These are phyloP conservation scores for Anarhynchus alexandrinus DNA, from an alignment of 2,113 vertebrate species.

Conservation along the genomic window DNA sequence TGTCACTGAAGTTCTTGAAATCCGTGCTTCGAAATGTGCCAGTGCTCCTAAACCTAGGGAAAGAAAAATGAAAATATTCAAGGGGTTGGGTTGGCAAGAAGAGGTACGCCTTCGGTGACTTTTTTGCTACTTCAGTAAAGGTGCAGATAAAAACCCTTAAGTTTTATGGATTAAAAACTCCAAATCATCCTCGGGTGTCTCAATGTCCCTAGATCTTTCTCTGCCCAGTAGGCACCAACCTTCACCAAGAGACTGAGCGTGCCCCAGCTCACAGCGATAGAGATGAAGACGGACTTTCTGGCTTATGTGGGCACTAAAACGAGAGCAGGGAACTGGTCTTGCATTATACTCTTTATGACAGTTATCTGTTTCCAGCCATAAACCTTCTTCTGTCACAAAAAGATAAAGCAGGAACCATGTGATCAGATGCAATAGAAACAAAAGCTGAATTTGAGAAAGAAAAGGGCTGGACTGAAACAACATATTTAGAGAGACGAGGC, in stretches of 20 bases:
- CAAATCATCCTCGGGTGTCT: not conserved
- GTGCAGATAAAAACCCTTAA: not conserved
- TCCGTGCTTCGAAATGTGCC: not conserved
- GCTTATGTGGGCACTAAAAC: not conserved
- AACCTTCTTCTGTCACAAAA: not conserved
- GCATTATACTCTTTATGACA: not conserved
- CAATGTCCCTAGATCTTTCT: not conserved
- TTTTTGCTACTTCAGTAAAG: not conserved
- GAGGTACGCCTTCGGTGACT: accelerated
- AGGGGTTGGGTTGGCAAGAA: not conserved
- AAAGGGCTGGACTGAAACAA: not conserved
- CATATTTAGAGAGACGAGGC: not conserved
- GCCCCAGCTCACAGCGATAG: not conserved
- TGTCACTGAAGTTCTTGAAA: not conserved
- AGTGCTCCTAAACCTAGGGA: not conserved
- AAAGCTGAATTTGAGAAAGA: not conserved
- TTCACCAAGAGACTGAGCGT: not conserved
- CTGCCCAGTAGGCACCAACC: not conserved
- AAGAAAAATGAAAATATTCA: not conserved
- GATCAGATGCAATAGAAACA: not conserved
- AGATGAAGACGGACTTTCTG: not conserved
- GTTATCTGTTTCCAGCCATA: not conserved
- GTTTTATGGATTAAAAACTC: not conserved
- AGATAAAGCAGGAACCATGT: not conserved
- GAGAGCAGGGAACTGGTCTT: not conserved